Percentiles rank a stretch among this genome's conserved stretches.
Evolutionary conservation across 2,888 invertebrate genomes (phyloP).

Genomic region (Drosophila engyochracea): DNA sequence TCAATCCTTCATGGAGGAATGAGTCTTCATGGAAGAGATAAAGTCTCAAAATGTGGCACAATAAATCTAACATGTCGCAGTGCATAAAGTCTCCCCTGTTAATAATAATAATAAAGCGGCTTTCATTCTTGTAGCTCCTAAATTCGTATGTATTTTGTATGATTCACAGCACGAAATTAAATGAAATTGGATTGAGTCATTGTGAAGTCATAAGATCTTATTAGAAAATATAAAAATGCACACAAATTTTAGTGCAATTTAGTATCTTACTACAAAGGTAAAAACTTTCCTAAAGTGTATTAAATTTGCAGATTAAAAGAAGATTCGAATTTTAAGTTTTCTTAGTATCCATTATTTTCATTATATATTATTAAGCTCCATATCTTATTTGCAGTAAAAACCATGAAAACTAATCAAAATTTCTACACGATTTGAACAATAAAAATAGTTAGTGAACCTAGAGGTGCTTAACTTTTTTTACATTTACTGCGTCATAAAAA

Average conservation of each 20-base stretch:
- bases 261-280: not conserved
- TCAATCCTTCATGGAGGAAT: not conserved
- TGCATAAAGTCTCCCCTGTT: not conserved
- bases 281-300: not conserved
- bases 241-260: not conserved
- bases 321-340: not conserved
- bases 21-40: not conserved
- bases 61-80: not conserved
- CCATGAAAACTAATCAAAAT: not conserved
- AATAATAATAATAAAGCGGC: not conserved
- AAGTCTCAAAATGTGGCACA: not conserved
- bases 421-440: not conserved
- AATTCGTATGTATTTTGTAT: not conserved
- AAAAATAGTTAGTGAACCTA: not conserved
- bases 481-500: not conserved
- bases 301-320: not conserved
- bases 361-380: not conserved
- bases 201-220: not conserved
- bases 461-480: conserved; percentile 2
- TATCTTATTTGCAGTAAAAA: conserved; percentile 7
- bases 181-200: not conserved
- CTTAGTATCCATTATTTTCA: not conserved
- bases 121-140: not conserved
- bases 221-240: not conserved
- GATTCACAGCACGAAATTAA: not conserved